Evolutionary conservation across 2,797 vertebrate species (phyloP), one percentile per base, ranked within the genome.

Genomic region (Cossypha polioptera): DNA sequence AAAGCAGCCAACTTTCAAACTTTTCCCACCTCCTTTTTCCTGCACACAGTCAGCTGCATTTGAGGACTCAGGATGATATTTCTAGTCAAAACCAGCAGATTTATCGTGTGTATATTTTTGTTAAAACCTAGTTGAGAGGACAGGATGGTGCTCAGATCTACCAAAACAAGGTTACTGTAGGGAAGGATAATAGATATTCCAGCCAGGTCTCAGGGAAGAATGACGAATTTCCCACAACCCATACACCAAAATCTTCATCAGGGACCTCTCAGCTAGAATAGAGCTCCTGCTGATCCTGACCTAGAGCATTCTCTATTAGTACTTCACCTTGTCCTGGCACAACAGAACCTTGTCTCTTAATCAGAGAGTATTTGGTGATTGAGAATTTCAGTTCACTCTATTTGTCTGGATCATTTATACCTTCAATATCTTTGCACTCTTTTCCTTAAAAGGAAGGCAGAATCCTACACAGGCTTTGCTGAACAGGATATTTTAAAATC

Each of bases 1-100:
- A 58, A 76, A 76, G 63, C 54, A 59, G 93, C 85, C 67, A 94
- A 33, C 63, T 92, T 87, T 87, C 24, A 40, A 59, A 67, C 59
- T 90, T 81, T 84, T 86, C 62, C 86, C 87, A 71, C 35, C 86
- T 92, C 94, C 94, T 71, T 95, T 95, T 93, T 96, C 72, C 92
- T 93, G 63, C 47, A 57, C 31, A 75, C 16, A 88, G 35, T 16
- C 59, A 90, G 68, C 33, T 59, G 36, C 26, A 36, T 69, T 43
- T 51, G 33, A 81, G 73, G 24, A 54, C 29, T 82, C 24, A 9
- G 62, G 14, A 12, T 24, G 18, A 12, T 24, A 50, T 29, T 72
- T 73, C 73, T 51, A 59, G 58, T 53, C 31, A 67, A 63, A 75
- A 21, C 19, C 2, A 57, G 17, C 10, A 75, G 36, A 80, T 77